Conservation (phyloP, 2,888 invertebrate genomes). For the Ferrisia virgata region DNA sequence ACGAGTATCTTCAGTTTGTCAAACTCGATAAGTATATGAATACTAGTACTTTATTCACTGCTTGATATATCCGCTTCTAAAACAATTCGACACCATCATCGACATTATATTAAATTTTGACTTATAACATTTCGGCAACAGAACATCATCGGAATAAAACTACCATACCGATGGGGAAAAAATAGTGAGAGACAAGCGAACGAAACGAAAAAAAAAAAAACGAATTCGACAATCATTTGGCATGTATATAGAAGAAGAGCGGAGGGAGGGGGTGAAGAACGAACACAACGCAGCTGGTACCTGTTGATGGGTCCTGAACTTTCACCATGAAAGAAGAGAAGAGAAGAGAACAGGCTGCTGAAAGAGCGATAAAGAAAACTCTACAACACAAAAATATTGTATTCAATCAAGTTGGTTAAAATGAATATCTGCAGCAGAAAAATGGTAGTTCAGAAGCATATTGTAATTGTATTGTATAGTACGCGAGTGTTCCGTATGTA, state of each 20-base stretch:
- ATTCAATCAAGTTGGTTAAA: slow-evolving; percentile 1
- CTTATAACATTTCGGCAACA: too few species aligned
- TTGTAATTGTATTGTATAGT: not conserved
- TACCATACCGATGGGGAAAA: not conserved
- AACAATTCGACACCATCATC: too few species aligned
- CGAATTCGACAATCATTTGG: not conserved
- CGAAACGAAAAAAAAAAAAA: not conserved
- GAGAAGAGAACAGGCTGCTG: not conserved
- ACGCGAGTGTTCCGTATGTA: not conserved
- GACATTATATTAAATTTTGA: too few species aligned
- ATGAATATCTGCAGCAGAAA: not conserved
- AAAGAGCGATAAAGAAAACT: not conserved
- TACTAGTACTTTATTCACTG: too few species aligned
- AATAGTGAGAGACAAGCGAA: too few species aligned
- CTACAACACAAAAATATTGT: not conserved
- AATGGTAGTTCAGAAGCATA: not conserved
- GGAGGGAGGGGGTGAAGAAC: not conserved
- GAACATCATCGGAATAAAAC: not conserved
- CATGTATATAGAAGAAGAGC: not conserved
- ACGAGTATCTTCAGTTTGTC: too few species aligned
- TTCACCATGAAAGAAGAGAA: not conserved
- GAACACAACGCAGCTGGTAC: not conserved
- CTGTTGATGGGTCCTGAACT: not conserved
- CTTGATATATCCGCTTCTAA: too few species aligned
- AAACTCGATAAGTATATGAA: too few species aligned